A percentile compares a stretch with the other conserved stretches of the same genome.
These are phyloP conservation scores for Sarcophaga carnaria DNA, from an alignment of 2,888 invertebrate genomes.

Conservation along the genomic window DNA sequence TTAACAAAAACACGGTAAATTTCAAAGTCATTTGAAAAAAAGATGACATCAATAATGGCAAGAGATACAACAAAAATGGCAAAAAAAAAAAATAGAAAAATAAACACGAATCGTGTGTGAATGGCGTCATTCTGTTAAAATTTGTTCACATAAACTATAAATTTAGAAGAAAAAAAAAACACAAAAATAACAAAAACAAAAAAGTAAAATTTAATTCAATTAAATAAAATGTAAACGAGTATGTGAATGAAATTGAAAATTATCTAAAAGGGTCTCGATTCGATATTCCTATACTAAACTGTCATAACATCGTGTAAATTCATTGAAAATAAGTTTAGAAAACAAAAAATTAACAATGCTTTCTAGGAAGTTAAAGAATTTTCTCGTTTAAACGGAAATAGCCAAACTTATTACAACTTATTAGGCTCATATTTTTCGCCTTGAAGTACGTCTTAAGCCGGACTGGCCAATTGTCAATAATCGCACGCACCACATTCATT, in stretches of 20 bases:
- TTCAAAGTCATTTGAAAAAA: constrained; percentile 52
- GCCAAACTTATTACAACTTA: too few relatives aligned
- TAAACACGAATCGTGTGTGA: constrained; percentile 31
- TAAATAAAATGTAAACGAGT: too few relatives aligned
- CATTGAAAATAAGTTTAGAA: too few relatives aligned
- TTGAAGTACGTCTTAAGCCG: too few relatives aligned
- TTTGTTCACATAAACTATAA: constrained; percentile 32
- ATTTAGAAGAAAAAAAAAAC: constrained; percentile 6
- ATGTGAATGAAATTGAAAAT: constrained; percentile 4
- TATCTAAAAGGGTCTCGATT: not conserved
- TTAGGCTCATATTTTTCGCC: too few relatives aligned
- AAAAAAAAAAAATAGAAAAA: not conserved
- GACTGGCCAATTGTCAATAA: too few relatives aligned
- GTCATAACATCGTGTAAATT: not conserved
- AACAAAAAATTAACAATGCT: not conserved
- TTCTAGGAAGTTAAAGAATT: not conserved
- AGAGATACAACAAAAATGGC: constrained; percentile 20
- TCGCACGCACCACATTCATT: too few relatives aligned
- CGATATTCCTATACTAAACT: not conserved
- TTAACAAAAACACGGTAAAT: constrained; percentile 49
- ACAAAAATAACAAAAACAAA: too few relatives aligned
- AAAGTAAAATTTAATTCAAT: too few relatives aligned
- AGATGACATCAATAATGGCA: constrained; percentile 60
- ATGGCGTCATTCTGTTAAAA: constrained; percentile 58
- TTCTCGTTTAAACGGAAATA: too few relatives aligned